Base-by-base conservation (phyloP, 2,888 invertebrate genomes). In the Acanthosepion pharaonis region DNA sequence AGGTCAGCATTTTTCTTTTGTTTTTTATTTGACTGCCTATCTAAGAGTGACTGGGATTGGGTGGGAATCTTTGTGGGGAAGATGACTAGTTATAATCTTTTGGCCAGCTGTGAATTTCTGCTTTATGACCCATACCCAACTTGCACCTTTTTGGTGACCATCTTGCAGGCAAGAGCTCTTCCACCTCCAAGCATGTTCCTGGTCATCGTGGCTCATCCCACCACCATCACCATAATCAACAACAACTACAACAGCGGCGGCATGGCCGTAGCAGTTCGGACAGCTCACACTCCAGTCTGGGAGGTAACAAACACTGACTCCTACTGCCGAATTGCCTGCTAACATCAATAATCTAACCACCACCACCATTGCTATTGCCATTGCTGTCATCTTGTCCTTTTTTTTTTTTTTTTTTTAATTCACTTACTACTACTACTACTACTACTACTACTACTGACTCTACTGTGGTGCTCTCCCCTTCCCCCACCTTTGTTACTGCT, bases 211-310 rank as follows among this genome's bases (percentile, higher is more conserved):
- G 53, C 55, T 94, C 55, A 92, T 94, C 92, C 91, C 53, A 91
- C 92, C 48, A 78, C 78, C 78, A 78, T n/a, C 78, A 78, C n/a
- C 93, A 93, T 93, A 64, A 49, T 59, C 94, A 94, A 55, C 94
- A 92, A 49, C 94, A 94, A 95, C 94, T 20, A 42, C 92, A 5
- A 92, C 51, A 91, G 42, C 48, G 91, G 23, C 93, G n/a, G 23
- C 94, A 59, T 59, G 92, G 48, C 59, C 55, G 94, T 92, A 94
- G 94, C 95, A 95, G 94, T 64, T 94, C 94, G 64, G 92, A 93
- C 91, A 95, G 95, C 93, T 95, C 95, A 42, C 48, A 55, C 94
- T 95, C 95, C 94, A 95, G 95, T 94, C 95, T 94, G 92, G 95
- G 95, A 95, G 95, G 95, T 95, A 95, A 95, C 94, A 93, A 93